phyloP scores from a whole-genome alignment of 37 sponge, comb jelly and placozoan genomes.

The Mnemiopsis leidyi region DNA sequence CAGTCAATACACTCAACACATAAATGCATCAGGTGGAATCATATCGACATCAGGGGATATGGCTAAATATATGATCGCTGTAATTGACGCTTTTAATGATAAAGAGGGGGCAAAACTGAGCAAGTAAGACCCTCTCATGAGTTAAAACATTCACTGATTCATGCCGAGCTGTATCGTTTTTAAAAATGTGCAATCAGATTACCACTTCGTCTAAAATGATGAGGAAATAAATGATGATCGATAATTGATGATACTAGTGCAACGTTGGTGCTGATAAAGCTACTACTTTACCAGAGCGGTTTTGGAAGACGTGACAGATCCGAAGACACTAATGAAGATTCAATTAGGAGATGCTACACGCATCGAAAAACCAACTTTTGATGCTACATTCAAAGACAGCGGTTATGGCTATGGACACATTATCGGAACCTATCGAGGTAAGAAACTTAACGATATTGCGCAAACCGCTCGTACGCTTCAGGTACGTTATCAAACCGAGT shows the following conservation, averaged over 20 bases:
- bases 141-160: too few relatives aligned
- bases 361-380: background rate
- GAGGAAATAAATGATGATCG: too few relatives aligned
- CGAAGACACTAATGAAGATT: background rate
- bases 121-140: too few relatives aligned
- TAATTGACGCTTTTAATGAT: background rate
- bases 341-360: background rate
- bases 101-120: background rate
- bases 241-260: too few relatives aligned
- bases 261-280: too few relatives aligned
- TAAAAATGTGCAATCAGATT: too few relatives aligned
- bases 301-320: background rate
- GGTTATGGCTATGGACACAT: slow-evolving; percentile 18
- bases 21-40: background rate
- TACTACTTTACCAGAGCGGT: background rate
- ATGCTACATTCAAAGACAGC: background rate
- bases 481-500: too few relatives aligned
- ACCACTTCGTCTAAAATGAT: too few relatives aligned
- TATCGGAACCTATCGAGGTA: background rate
- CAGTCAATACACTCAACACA: too few relatives aligned
- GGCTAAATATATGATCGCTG: slow-evolving; percentile 11
- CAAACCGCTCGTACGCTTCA: background rate
- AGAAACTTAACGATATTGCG: background rate
- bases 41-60: slow-evolving; percentile 15
- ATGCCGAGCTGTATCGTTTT: too few relatives aligned